Base-by-base conservation (phyloP, 2,888 invertebrate genomes). In the Serrognathus titanus region DNA sequence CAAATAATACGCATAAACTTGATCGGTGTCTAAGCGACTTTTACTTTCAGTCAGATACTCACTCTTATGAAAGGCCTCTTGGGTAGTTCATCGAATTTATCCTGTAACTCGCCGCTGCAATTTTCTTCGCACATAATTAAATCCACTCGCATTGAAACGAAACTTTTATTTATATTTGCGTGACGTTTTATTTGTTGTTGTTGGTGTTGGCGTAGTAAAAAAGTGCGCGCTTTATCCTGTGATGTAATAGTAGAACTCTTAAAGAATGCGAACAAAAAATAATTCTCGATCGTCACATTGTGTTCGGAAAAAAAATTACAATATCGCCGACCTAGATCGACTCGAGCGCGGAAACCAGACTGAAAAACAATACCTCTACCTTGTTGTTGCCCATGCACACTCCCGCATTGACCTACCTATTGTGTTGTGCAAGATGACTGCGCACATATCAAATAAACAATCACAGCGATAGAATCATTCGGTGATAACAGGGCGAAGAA, bases 381-480 rank as follows among this genome's bases (percentile, higher is more conserved):
- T 31, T 31, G 24, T 57, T 52, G 45, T 49, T 52, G 55, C 59
- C 60, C 24, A 7, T 57, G 57, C 59, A 60, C 59, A 57, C 48
- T 58, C 59, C 56, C 55, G 53, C 55, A 56, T 53, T 53, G 58
- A 61, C 62, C 62, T 62, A 62, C 62, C 63, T 59, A 51, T 51
- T 53, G 52, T 59, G 60, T 63, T 63, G 55, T 57, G 56, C 62
- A 62, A 62, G 62, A 60, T 63, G 62, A 62, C 60, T 63, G 60
- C 59, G 62, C 59, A 60, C 57, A 37, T 51, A 54, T 49, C 54
- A 58, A 54, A 58, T 11, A 41, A 54, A 54, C 54, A 54, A 47
- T 46, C 46, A 20, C 39, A 36, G 31, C 37, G 12, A 24, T 11
- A 16, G 38, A 16, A 38, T 38, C 39, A 49, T 37, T 38, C n/a